Evolutionary conservation across 2,888 invertebrate species (phyloP).

Genomic region (Caenorhabditis drosophilae): DNA sequence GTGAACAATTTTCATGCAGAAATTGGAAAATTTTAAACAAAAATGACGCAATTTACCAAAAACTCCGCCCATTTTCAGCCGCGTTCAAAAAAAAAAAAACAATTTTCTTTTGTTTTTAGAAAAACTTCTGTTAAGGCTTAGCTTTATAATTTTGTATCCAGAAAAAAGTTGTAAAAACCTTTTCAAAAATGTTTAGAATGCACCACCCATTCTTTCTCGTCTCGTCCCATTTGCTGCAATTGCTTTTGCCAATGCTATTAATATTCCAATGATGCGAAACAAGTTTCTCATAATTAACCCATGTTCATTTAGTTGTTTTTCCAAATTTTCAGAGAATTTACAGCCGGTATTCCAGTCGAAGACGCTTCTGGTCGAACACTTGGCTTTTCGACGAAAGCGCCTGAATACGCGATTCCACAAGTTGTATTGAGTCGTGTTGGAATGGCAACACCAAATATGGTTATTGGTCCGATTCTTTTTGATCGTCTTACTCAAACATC

Average conservation of each 20-base stretch:
- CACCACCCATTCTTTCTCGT: constrained; percentile 81
- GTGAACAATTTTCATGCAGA: too few species aligned
- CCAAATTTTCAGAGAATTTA: constrained; percentile 41
- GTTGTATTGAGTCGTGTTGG: constrained; percentile 85
- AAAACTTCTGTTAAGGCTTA: too few species aligned
- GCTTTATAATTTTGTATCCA: neutral
- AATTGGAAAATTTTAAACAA: too few species aligned
- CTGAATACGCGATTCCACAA: constrained; percentile 82
- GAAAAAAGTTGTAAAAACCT: neutral
- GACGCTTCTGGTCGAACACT: constrained; percentile 37
- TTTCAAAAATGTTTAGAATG: constrained; percentile 66
- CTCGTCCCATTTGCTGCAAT: constrained; percentile 93
- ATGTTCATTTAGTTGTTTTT: neutral
- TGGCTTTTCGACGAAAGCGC: constrained; percentile 70
- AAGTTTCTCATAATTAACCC: constrained; percentile 16
- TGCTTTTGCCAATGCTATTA: constrained; percentile 93
- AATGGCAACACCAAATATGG: constrained; percentile 85
- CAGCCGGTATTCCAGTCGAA: constrained; percentile 43
- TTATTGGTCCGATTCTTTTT: constrained; percentile 37
- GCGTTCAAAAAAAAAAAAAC: too few species aligned
- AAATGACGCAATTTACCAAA: too few species aligned
- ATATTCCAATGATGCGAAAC: constrained; percentile 88
- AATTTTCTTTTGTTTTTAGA: too few species aligned
- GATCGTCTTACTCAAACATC: constrained; percentile 14
- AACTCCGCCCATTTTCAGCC: too few species aligned